Conservation (phyloP, 1,140 invertebrate genomes). For the Monochamus saltuarius region DNA sequence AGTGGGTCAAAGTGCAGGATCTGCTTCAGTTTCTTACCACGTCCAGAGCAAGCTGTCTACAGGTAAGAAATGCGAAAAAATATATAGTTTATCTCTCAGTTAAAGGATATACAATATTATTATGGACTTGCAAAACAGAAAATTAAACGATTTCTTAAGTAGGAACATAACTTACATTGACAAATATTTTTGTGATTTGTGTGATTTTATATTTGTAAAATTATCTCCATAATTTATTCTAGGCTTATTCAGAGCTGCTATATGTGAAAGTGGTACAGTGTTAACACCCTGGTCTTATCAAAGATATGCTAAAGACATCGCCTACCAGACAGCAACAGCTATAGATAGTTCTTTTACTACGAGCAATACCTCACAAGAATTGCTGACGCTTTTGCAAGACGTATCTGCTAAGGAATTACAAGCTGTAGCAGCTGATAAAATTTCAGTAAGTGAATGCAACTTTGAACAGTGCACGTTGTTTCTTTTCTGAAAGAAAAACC, state of each 20-base stretch:
- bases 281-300: constrained; percentile 20
- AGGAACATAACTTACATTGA: too few species aligned
- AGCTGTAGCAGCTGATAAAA: background rate
- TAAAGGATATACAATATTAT: too few species aligned
- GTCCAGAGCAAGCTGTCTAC: constrained; percentile 11
- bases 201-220: background rate
- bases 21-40: constrained; percentile 29
- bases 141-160: too few species aligned
- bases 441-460: background rate
- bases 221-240: background rate
- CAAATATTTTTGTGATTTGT: background rate
- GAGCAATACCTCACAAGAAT: background rate
- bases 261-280: constrained; percentile 26
- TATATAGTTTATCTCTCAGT: too few species aligned
- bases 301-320: constrained; percentile 3
- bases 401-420: too few species aligned
- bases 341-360: background rate
- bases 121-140: too few species aligned
- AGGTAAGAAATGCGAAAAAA: constrained; percentile 7
- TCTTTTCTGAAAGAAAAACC: background rate
- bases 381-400: too few species aligned
- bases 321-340: constrained; percentile 2
- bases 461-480: background rate
- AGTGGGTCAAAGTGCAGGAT: constrained; percentile 29
- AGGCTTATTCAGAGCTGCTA: constrained; percentile 15